A percentile compares a stretch with the other conserved stretches of the same genome.
Conservation (phyloP, 2,888 invertebrate species). For the Girardia tigrina region DNA sequence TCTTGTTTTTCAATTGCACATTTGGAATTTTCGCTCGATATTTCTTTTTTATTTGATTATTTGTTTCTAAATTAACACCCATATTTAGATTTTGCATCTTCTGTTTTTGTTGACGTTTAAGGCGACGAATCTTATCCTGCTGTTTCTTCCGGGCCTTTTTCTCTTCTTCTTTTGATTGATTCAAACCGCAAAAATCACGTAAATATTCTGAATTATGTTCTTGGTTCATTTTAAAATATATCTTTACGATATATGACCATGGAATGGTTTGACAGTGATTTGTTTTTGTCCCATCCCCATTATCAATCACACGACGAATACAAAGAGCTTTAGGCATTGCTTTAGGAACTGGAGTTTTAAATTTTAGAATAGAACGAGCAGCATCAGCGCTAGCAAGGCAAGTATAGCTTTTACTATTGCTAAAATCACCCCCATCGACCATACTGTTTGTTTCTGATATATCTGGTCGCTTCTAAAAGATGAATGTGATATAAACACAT, state of each 20-base stretch:
- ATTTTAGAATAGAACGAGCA: conserved; percentile 8
- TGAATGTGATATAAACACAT: too few relatives aligned
- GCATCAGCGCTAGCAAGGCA: background rate
- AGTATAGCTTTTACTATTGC: background rate
- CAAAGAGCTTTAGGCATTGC: background rate
- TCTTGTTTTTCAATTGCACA: background rate
- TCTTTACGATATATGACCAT: background rate
- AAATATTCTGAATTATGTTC: background rate
- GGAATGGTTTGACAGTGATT: conserved; percentile 20
- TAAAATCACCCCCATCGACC: background rate
- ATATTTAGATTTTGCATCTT: conserved; percentile 4
- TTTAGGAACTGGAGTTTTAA: background rate
- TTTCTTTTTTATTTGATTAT: conserved; percentile 7
- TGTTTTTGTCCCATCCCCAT: conserved; percentile 8
- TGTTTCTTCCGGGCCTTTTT: conserved; percentile 15
- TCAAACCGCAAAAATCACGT: conserved; percentile 4
- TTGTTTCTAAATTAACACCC: background rate
- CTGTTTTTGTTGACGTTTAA: conserved; percentile 10
- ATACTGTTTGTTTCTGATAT: conserved; percentile 2
- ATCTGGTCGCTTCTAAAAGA: background rate
- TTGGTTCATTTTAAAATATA: conserved; percentile 8
- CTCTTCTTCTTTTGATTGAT: conserved; percentile 7
- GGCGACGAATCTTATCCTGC: background rate
- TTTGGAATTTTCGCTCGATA: background rate
- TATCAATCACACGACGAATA: background rate